These are phyloP conservation scores for Chaetorhynchus papuensis DNA, from an alignment of 2,113 vertebrate genomes.

Conservation along the genomic window DNA sequence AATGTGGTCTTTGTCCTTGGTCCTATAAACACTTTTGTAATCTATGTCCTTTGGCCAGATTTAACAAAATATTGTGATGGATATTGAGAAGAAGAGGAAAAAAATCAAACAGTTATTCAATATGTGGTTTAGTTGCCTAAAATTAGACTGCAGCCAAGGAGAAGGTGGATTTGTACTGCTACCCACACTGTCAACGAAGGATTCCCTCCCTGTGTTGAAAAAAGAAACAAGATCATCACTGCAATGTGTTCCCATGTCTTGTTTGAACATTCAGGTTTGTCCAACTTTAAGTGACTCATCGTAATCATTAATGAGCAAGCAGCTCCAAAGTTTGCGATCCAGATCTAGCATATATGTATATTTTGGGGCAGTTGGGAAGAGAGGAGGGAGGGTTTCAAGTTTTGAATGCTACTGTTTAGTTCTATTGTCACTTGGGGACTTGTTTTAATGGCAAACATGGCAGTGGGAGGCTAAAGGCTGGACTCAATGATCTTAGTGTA, in stretches of 20 bases:
- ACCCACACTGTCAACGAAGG: background rate
- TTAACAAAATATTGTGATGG: background rate
- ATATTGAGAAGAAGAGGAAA: background rate
- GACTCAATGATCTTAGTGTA: background rate
- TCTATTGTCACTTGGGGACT: background rate
- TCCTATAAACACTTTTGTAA: background rate
- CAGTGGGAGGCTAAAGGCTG: background rate
- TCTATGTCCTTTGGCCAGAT: background rate
- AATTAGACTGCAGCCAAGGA: background rate
- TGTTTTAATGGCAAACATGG: background rate
- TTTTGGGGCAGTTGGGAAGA: rapidly evolving
- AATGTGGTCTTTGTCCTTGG: background rate
- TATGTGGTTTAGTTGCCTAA: background rate
- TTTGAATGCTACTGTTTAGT: background rate
- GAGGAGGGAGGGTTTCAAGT: background rate
- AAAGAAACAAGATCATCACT: background rate
- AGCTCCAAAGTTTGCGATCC: background rate
- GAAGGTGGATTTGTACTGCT: background rate
- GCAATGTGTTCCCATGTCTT: background rate
- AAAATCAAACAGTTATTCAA: background rate
- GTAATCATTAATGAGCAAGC: background rate
- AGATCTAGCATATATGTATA: background rate
- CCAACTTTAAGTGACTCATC: background rate
- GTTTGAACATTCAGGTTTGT: background rate
- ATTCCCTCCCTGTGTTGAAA: background rate